These are phyloP conservation scores for Thereva unica DNA, from an alignment of 2,888 invertebrate species.

Conservation along the genomic window DNA sequence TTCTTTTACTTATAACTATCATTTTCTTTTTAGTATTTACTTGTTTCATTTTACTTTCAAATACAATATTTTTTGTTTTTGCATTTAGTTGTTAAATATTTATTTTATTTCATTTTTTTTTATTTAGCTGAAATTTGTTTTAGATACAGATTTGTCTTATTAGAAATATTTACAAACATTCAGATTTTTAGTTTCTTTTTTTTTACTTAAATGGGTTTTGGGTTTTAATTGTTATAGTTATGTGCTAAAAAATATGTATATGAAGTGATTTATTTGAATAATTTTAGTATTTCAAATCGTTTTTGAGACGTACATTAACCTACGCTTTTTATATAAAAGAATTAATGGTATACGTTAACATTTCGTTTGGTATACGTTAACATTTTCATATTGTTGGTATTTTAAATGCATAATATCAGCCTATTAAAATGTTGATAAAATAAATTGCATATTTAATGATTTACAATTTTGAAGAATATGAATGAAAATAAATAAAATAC, in stretches of 20 bases:
- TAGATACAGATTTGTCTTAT: conserved; percentile 33
- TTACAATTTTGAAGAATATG: too few relatives aligned
- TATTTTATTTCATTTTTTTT: conserved; percentile 10
- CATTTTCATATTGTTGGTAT: too few relatives aligned
- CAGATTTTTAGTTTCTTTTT: conserved; percentile 16
- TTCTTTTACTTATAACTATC: background rate
- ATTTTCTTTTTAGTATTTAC: background rate
- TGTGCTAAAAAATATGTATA: background rate
- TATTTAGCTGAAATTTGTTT: conserved; percentile 23
- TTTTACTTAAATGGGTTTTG: conserved; percentile 17
- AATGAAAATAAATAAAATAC: too few relatives aligned
- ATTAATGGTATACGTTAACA: too few relatives aligned
- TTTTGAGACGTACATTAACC: too few relatives aligned
- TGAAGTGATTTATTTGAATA: background rate
- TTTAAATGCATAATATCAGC: too few relatives aligned
- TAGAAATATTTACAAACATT: conserved; percentile 30
- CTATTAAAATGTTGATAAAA: too few relatives aligned
- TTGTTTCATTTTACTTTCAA: background rate
- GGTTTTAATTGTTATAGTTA: conserved; percentile 5
- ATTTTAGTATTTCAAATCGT: too few relatives aligned
- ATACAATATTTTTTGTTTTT: conserved; percentile 15
- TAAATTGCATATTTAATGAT: too few relatives aligned
- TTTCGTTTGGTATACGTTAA: too few relatives aligned
- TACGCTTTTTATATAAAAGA: too few relatives aligned
- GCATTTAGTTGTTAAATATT: conserved; percentile 21